Evolutionary conservation across 2,888 invertebrate species (phyloP), one percentile per base, ranked within the genome.

Genomic region (Noctuana brunneofusca): DNA sequence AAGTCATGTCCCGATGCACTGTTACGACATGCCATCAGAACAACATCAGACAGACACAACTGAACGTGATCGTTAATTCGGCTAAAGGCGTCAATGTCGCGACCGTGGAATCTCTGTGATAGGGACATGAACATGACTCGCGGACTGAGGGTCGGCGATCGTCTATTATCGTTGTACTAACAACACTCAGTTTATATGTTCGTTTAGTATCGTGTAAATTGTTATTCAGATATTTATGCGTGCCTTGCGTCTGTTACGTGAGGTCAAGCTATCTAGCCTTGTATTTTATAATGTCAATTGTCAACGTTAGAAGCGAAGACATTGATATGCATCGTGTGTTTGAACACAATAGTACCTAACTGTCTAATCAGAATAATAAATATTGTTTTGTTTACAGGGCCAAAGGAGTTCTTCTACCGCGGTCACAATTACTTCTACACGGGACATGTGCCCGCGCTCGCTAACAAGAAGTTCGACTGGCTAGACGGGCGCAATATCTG

Each of bases 341-440:
- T 9, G 18, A 30, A 43, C 43, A 59, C 43, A 52, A 50, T 18
- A 22, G 6, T 50, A 9, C n/a, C n/a, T n/a, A 55, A 62, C 38
- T 43, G 30, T 63, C 30, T 56, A 52, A 63, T 57, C 43, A 16
- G 54, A 55, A 62, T 38, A 12, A 32, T 9, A 62, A 54, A 48
- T 54, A 56, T 50, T 52, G 5, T 38, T 41, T 66, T 78, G 68
- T 68, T 92, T 92, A 9, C 91, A 97, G 96, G 96, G 84, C 97
- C 97, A 79, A 97, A 97, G 89, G 96, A 97, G 84, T 97, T 97
- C 92, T 96, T 95, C 86, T 96, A 95, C 87, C 93, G 94, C 78
- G 96, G 97, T 58, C 96, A 96, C 89, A 96, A 97, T 87, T 97
- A 97, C 91, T 97, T 97, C 94, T 96, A 93, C 93, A 96, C 93